Conservation (phyloP, 2,888 invertebrate species). For the Apocheima hispidaria region DNA sequence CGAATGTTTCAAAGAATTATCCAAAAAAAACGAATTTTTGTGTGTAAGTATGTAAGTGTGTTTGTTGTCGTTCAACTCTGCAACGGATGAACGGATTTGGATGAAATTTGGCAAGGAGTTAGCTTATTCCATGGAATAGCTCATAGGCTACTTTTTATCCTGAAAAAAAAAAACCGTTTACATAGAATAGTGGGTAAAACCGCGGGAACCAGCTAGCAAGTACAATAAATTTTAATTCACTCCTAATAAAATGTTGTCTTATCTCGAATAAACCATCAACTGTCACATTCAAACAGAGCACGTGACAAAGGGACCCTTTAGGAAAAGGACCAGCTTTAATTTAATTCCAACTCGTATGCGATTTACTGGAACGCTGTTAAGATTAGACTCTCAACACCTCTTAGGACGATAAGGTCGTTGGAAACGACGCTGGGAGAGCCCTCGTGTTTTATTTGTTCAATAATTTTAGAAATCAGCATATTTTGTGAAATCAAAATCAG, state of each 20-base stretch:
- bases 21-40: too few species aligned
- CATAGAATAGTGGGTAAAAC: too few species aligned
- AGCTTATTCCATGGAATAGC: too few species aligned
- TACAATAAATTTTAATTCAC: neutral
- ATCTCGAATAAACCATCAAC: neutral
- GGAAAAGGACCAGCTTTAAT: constrained; percentile 32
- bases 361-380: constrained; percentile 33
- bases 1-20: too few species aligned
- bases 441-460: neutral
- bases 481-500: neutral
- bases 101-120: too few species aligned
- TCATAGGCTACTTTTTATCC: too few species aligned
- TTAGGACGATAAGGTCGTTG: constrained; percentile 5
- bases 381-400: constrained; percentile 22
- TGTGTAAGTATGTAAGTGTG: too few species aligned
- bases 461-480: neutral
- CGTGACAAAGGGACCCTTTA: constrained; percentile 31
- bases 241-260: neutral
- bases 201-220: too few species aligned
- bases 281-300: constrained; percentile 25
- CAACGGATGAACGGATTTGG: too few species aligned
- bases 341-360: constrained; percentile 31
- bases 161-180: too few species aligned
- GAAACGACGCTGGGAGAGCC: constrained; percentile 2
- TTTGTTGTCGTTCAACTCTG: too few species aligned